Evolutionary conservation across 2,888 invertebrate genomes (phyloP).

Genomic region (Athetis lepigone): DNA sequence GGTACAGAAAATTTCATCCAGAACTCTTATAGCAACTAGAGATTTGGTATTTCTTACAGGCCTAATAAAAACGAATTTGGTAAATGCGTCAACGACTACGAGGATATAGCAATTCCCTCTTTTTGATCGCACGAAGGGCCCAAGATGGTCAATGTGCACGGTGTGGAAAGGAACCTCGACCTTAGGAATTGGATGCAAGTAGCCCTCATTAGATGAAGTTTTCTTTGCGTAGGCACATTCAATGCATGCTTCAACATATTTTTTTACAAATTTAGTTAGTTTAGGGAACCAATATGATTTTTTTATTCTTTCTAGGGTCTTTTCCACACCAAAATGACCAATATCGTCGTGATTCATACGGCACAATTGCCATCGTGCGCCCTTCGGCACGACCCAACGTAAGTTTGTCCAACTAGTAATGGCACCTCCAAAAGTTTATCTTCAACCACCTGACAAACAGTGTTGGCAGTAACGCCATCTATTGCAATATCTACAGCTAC

Average conservation of each 20-base stretch:
- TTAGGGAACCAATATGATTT: constrained; percentile 19
- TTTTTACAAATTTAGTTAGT: constrained; percentile 3
- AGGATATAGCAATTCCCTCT: not conserved
- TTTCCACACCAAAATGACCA: constrained; percentile 20
- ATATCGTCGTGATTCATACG: constrained; percentile 22
- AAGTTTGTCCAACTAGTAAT: not conserved
- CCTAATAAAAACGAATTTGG: constrained; percentile 39
- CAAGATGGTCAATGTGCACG: not conserved
- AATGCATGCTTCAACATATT: constrained; percentile 25
- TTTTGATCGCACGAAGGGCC: constrained; percentile 3
- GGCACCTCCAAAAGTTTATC: too few species aligned
- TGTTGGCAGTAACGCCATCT: too few species aligned
- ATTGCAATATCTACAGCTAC: too few species aligned
- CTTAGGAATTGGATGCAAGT: constrained; percentile 20
- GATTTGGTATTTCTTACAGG: constrained; percentile 46
- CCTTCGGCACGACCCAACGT: constrained; percentile 23
- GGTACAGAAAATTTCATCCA: constrained; percentile 24
- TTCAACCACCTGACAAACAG: too few species aligned
- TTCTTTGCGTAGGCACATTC: constrained; percentile 28
- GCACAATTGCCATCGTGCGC: constrained; percentile 17
- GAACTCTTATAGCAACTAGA: constrained; percentile 13
- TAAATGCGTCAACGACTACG: constrained; percentile 21
- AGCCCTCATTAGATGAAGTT: not conserved
- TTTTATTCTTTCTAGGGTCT: constrained; percentile 21
- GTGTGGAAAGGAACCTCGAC: constrained; percentile 11